These are phyloP conservation scores for Lithophane socia DNA, from an alignment of 2,888 invertebrate genomes.

Conservation along the genomic window DNA sequence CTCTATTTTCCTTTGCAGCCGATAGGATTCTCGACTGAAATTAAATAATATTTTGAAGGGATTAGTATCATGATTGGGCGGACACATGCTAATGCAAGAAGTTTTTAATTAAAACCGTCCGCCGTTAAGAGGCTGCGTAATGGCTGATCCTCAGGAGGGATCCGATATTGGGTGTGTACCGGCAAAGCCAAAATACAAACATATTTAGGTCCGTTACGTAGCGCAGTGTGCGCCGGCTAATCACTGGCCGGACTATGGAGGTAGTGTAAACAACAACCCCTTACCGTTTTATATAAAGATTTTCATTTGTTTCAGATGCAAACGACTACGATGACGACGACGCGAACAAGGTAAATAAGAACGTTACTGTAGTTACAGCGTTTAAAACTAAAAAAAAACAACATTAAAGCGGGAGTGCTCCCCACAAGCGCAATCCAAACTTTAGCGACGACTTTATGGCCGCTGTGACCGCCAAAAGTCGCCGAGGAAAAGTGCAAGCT, in stretches of 20 bases:
- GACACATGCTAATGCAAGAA: constrained; percentile 90
- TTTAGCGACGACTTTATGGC: constrained; percentile 86
- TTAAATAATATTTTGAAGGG: constrained; percentile 88
- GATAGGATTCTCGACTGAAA: constrained; percentile 73
- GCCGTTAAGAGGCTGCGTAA: constrained; percentile 90
- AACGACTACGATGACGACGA: constrained; percentile 82
- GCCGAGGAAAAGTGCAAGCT: constrained; percentile 88
- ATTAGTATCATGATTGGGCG: constrained; percentile 85
- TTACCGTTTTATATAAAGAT: constrained; percentile 67
- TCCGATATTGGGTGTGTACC: constrained; percentile 87
- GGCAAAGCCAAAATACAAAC: constrained; percentile 88
- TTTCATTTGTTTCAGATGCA: constrained; percentile 83
- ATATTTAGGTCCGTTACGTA: constrained; percentile 88
- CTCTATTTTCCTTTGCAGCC: constrained; percentile 59
- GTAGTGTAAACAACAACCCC: constrained; percentile 76
- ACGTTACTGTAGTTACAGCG: constrained; percentile 67
- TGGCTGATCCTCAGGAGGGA: constrained; percentile 88
- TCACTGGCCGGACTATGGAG: constrained; percentile 82
- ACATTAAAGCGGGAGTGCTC: constrained; percentile 74
- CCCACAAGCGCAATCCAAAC: constrained; percentile 85
- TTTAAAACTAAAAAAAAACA: constrained; percentile 77
- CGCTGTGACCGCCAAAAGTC: constrained; percentile 88
- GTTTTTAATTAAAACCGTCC: constrained; percentile 90
- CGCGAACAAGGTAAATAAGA: constrained; percentile 82
- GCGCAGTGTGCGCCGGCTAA: constrained; percentile 86